Evolutionary conservation across 2,113 vertebrate species (phyloP).

Genomic region (Cyanistes caeruleus): DNA sequence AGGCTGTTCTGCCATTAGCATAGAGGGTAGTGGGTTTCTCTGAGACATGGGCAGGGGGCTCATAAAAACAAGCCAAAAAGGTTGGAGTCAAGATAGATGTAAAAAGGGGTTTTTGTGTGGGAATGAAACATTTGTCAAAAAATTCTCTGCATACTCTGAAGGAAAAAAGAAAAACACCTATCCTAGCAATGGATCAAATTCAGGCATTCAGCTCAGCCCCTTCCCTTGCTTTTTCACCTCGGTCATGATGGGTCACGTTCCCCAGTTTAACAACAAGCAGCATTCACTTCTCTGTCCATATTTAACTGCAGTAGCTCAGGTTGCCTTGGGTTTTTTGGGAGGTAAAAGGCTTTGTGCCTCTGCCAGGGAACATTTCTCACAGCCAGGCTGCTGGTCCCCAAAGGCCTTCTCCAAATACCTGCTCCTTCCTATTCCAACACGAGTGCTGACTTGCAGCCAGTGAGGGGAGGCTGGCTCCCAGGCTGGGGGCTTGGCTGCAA

Average conservation of each 20-base stretch:
- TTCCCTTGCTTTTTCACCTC: neutral
- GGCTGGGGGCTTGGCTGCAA: neutral
- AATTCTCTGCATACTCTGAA: neutral
- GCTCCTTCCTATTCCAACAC: neutral
- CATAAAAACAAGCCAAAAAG: neutral
- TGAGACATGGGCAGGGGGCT: neutral
- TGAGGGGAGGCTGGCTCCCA: neutral
- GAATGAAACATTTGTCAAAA: neutral
- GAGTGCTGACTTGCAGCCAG: neutral
- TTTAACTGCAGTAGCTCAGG: neutral
- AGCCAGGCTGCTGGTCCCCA: neutral
- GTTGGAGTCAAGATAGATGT: accelerated
- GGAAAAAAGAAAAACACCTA: neutral
- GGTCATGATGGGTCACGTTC: neutral
- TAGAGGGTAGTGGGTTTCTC: accelerated
- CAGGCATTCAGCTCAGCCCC: neutral
- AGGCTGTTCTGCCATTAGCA: neutral
- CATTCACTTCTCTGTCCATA: neutral
- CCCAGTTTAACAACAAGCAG: neutral
- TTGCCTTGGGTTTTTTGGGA: neutral
- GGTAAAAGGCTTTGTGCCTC: neutral
- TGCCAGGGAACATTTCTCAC: neutral
- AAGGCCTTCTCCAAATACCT: constrained; percentile 2
- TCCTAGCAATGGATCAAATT: neutral
- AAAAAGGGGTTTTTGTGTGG: neutral